Evolutionary conservation across 2,113 vertebrate species (phyloP).

Genomic region (Otocyon megalotis): DNA sequence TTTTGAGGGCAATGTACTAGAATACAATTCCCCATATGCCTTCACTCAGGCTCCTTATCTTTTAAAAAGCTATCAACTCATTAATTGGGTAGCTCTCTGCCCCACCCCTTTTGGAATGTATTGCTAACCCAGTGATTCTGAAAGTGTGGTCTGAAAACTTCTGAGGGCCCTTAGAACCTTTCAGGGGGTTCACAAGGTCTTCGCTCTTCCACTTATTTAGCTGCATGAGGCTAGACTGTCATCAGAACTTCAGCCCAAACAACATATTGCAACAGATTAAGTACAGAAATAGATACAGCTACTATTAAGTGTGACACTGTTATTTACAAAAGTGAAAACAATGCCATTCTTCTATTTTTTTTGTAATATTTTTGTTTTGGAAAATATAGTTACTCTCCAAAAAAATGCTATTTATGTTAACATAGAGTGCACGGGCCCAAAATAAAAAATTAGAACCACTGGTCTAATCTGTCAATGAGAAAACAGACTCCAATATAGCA

Average conservation of each 20-base stretch:
- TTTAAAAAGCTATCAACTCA: constrained; percentile 14
- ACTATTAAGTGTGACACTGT: neutral
- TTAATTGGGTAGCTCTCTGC: neutral
- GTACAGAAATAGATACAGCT: neutral
- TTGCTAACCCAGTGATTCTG: neutral
- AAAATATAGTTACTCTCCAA: neutral
- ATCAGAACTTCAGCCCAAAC: constrained; percentile 13
- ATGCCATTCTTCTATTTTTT: neutral
- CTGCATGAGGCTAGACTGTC: neutral
- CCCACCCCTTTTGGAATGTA: neutral
- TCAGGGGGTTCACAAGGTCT: neutral
- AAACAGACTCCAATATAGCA: neutral
- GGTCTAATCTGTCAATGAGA: neutral
- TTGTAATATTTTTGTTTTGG: neutral
- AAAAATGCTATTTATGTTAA: constrained; percentile 1
- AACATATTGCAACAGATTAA: neutral
- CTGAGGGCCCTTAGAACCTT: neutral
- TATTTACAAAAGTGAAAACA: constrained; percentile 17
- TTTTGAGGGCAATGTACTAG: neutral
- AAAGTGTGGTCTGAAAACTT: constrained; percentile 37
- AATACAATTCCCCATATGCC: neutral
- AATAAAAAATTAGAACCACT: constrained; percentile 23
- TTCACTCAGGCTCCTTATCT: neutral
- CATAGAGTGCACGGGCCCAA: neutral
- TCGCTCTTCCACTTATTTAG: neutral